Evolutionary conservation across 2,797 vertebrate species (phyloP).

Genomic region (Margarornis squamiger): DNA sequence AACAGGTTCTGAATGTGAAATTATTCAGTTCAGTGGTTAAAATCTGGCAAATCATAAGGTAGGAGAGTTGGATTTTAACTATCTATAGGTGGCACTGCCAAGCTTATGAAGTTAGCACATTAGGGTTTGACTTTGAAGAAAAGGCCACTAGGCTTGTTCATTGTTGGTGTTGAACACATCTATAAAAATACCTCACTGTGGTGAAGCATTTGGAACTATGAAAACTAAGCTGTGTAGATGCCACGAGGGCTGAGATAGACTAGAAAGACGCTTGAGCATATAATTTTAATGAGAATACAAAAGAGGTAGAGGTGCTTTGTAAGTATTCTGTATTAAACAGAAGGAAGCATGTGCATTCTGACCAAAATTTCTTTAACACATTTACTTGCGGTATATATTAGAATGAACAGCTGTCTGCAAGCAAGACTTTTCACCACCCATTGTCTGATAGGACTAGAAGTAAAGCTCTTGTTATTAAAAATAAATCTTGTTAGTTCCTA

Average conservation of each 20-base stretch:
- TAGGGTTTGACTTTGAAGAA: neutral
- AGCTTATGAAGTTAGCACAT: neutral
- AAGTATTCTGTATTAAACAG: neutral
- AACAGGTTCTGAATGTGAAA: neutral
- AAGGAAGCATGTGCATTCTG: neutral
- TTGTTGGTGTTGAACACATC: neutral
- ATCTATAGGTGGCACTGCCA: neutral
- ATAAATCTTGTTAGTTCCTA: neutral
- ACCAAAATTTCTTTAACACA: neutral
- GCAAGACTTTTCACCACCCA: neutral
- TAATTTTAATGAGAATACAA: neutral
- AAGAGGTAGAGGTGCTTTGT: neutral
- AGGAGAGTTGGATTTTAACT: neutral
- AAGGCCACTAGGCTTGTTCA: neutral
- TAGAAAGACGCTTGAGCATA: neutral
- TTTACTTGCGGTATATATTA: neutral
- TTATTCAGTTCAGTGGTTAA: slow-evolving; percentile 1
- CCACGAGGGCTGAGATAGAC: neutral
- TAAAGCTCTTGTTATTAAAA: neutral
- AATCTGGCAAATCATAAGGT: neutral
- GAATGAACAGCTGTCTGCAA: neutral
- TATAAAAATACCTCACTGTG: neutral
- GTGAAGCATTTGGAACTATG: neutral
- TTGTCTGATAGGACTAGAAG: neutral
- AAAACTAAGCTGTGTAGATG: neutral